Percentiles rank a stretch among this genome's conserved stretches.
phyloP scores from a whole-genome alignment of 2,888 invertebrate genomes.

The Criorhina ranunculi region DNA sequence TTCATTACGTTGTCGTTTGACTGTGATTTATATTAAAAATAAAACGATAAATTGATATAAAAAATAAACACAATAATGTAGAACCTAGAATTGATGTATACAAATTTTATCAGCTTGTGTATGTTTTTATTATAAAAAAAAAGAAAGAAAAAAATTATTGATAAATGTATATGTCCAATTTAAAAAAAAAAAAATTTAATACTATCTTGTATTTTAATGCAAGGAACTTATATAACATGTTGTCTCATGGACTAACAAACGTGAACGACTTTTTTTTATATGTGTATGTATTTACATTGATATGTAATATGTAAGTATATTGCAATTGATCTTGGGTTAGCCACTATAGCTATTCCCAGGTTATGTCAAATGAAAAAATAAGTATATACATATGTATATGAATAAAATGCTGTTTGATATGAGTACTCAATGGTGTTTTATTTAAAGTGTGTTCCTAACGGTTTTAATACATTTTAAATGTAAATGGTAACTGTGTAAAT shows the following conservation, averaged over 20 bases:
- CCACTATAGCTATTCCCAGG: background rate
- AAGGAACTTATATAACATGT: slow-evolving; percentile 31
- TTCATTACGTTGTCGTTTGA: slow-evolving; percentile 68
- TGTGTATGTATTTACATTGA: slow-evolving; percentile 37
- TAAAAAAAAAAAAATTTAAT: slow-evolving; percentile 28
- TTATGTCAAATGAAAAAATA: slow-evolving; percentile 41
- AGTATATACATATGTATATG: slow-evolving; percentile 35
- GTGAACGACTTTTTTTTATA: slow-evolving; percentile 29
- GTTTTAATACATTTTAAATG: background rate
- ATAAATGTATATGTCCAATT: slow-evolving; percentile 47
- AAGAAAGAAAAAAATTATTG: background rate
- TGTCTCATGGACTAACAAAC: slow-evolving; percentile 23
- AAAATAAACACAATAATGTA: slow-evolving; percentile 15
- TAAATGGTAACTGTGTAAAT: too few species aligned
- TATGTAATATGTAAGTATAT: slow-evolving; percentile 28
- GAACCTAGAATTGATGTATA: slow-evolving; percentile 27
- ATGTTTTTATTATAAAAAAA: slow-evolving; percentile 15
- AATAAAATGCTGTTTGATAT: slow-evolving; percentile 61
- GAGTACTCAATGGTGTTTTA: slow-evolving; percentile 13
- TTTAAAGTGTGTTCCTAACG: too few species aligned
- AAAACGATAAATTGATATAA: slow-evolving; percentile 44
- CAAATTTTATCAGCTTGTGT: slow-evolving; percentile 42
- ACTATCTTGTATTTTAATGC: slow-evolving; percentile 25
- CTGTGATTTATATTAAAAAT: slow-evolving; percentile 74
- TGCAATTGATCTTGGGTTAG: background rate